These are phyloP conservation scores for Hyposoter didymator DNA, from an alignment of 2,888 invertebrate species.

Conservation along the genomic window DNA sequence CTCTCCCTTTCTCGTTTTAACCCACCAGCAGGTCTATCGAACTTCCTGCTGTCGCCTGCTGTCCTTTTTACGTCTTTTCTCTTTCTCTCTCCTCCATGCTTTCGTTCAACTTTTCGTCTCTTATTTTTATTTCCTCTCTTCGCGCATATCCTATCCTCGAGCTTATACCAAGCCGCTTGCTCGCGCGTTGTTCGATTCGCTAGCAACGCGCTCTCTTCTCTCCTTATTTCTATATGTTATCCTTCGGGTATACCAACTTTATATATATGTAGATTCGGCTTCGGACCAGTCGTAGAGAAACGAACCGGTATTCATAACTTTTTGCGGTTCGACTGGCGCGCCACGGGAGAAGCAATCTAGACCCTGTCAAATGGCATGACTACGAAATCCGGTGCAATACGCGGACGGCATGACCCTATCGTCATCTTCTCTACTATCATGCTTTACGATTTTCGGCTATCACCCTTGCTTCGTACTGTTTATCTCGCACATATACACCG, in stretches of 20 bases:
- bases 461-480: neutral
- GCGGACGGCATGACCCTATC: constrained; percentile 32
- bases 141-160: constrained; percentile 41
- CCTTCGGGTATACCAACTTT: constrained; percentile 1
- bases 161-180: constrained; percentile 29
- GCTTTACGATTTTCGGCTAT: constrained; percentile 47
- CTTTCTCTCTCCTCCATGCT: constrained; percentile 28
- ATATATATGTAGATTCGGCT: constrained; percentile 1
- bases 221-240: constrained; percentile 12
- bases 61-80: constrained; percentile 34
- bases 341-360: constrained; percentile 72
- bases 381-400: constrained; percentile 76
- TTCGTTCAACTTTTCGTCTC: constrained; percentile 20
- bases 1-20: constrained; percentile 50
- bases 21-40: constrained; percentile 75
- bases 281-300: constrained; percentile 24
- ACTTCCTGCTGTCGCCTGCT: constrained; percentile 73
- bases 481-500: neutral
- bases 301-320: constrained; percentile 74
- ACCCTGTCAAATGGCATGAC: constrained; percentile 78
- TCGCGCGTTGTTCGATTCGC: constrained; percentile 60
- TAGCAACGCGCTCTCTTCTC: constrained; percentile 13
- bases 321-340: constrained; percentile 75
- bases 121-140: constrained; percentile 48
- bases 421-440: constrained; percentile 41